phyloP scores from a whole-genome alignment of 1,140 invertebrate species.

The Coenobita brevimanus region DNA sequence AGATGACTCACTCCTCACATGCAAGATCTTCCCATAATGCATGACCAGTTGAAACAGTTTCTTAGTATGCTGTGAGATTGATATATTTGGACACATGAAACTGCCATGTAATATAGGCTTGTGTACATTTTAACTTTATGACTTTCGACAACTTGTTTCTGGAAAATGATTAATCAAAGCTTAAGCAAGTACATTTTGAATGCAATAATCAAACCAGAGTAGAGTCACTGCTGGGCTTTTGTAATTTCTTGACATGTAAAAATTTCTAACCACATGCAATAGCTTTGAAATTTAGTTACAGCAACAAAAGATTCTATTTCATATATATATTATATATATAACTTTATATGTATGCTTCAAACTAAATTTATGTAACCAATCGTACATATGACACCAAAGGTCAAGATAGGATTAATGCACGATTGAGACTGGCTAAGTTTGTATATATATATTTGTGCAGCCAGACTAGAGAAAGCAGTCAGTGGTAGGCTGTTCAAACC shows the following conservation, averaged over 20 bases:
- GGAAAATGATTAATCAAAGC: slow-evolving; percentile 42
- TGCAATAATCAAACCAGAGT: slow-evolving; percentile 57
- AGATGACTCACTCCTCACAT: too few relatives aligned
- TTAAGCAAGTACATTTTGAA: slow-evolving; percentile 45
- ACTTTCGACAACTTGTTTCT: neutral
- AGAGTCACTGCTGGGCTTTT: slow-evolving; percentile 42
- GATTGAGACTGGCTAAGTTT: slow-evolving; percentile 19
- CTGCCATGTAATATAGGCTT: slow-evolving; percentile 55
- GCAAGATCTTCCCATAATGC: too few relatives aligned
- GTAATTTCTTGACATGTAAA: slow-evolving; percentile 3
- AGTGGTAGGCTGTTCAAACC: neutral
- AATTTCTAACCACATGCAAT: neutral
- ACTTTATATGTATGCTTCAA: slow-evolving; percentile 11
- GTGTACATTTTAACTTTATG: slow-evolving; percentile 5
- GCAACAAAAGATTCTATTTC: slow-evolving; percentile 4
- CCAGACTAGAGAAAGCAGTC: too few relatives aligned
- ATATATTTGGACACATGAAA: slow-evolving; percentile 38
- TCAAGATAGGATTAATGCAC: neutral
- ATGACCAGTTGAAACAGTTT: too few relatives aligned
- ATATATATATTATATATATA: neutral
- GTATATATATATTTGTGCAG: slow-evolving; percentile 46
- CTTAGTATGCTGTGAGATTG: neutral
- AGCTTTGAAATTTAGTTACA: slow-evolving; percentile 21
- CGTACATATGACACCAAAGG: slow-evolving; percentile 44
- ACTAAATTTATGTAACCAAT: slow-evolving; percentile 19